Evolutionary conservation across 2,113 vertebrate genomes (phyloP).

Genomic region (Struthio camelus): DNA sequence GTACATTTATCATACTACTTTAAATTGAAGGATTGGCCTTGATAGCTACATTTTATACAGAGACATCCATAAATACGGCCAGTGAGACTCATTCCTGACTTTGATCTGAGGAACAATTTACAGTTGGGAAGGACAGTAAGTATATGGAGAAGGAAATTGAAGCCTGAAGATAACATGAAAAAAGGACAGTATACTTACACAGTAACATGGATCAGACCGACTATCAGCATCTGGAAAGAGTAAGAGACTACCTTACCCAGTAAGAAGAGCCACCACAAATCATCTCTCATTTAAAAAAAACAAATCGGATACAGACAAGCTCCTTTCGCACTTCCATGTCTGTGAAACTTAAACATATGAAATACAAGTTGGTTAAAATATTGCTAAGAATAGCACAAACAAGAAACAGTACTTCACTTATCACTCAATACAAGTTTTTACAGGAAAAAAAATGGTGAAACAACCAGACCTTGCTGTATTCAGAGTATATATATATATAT

Average conservation of each 20-base stretch:
- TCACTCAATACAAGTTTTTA: constrained; percentile 56
- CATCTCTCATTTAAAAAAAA: constrained; percentile 31
- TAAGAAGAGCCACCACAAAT: constrained; percentile 19
- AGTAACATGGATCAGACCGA: not conserved
- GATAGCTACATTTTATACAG: not conserved
- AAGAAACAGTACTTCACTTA: constrained; percentile 57
- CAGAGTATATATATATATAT: constrained; percentile 64
- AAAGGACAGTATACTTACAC: not conserved
- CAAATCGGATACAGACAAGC: constrained; percentile 49
- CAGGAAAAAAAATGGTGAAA: constrained; percentile 41
- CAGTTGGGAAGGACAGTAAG: not conserved
- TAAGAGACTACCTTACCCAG: not conserved
- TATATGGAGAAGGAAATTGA: not conserved
- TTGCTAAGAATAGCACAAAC: constrained; percentile 63
- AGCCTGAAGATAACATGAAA: not conserved
- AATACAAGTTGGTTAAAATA: constrained; percentile 60
- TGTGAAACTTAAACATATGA: constrained; percentile 42
- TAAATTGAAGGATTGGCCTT: not conserved
- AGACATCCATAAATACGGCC: not conserved
- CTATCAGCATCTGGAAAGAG: not conserved
- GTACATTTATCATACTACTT: not conserved
- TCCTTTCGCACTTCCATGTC: constrained; percentile 45
- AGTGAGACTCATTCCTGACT: not conserved
- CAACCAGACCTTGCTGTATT: constrained; percentile 53
- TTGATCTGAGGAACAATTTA: not conserved